These are phyloP conservation scores for Spodoptera litura DNA, from an alignment of 1,140 invertebrate genomes.

Conservation along the genomic window DNA sequence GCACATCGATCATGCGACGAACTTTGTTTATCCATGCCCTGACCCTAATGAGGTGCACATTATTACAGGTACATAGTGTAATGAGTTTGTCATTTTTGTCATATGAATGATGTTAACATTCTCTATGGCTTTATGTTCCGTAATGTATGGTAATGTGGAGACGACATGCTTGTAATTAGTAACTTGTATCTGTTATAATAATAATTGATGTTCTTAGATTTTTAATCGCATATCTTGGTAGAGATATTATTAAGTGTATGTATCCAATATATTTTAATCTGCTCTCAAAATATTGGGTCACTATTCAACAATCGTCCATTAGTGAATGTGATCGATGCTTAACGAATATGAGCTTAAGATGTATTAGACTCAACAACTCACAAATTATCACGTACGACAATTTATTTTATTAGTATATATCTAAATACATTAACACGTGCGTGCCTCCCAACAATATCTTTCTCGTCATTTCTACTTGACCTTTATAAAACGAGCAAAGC, in stretches of 20 bases:
- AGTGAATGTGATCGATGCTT: neutral
- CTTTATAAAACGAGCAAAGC: conserved; percentile 10
- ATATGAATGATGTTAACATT: neutral
- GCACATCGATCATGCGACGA: conserved; percentile 39
- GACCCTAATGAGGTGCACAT: conserved; percentile 36
- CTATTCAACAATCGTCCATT: too few relatives aligned
- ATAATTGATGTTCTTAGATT: too few relatives aligned
- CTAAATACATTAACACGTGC: neutral
- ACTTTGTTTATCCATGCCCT: conserved; percentile 25
- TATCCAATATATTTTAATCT: too few relatives aligned
- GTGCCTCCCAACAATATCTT: conserved; percentile 5
- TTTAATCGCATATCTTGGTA: too few relatives aligned
- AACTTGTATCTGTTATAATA: too few relatives aligned
- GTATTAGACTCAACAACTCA: neutral
- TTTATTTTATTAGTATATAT: neutral
- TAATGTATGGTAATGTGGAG: neutral
- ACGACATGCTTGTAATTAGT: too few relatives aligned
- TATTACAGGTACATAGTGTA: conserved; percentile 11
- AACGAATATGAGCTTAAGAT: neutral
- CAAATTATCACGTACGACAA: neutral
- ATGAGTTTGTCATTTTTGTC: conserved; percentile 28
- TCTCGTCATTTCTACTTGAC: conserved; percentile 11
- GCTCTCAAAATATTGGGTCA: too few relatives aligned
- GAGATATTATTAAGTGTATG: too few relatives aligned
- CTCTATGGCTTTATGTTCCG: neutral